Percentiles rank a stretch among this genome's conserved stretches.
Conservation (phyloP, 1,140 invertebrate species). For the Pollicipes pollicipes region DNA sequence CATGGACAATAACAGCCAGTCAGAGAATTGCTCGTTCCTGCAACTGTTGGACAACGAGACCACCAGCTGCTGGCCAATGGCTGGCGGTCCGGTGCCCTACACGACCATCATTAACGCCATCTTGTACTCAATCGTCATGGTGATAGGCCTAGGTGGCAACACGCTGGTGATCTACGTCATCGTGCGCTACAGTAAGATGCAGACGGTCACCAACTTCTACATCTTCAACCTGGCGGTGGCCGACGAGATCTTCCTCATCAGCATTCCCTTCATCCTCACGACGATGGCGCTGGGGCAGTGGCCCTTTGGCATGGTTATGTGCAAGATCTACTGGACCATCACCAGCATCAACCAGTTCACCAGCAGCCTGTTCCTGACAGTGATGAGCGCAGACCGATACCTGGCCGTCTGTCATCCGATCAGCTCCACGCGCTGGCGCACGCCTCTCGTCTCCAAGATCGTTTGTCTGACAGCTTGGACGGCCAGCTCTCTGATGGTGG, state of each 20-base stretch:
- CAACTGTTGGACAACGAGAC: too few relatives aligned
- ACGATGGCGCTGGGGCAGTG: constrained; percentile 68
- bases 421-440: constrained; percentile 83
- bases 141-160: constrained; percentile 78
- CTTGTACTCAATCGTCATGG: constrained; percentile 44
- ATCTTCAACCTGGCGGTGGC: constrained; percentile 88
- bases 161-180: constrained; percentile 91
- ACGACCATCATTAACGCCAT: constrained; percentile 2
- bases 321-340: too few relatives aligned
- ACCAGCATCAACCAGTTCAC: too few relatives aligned
- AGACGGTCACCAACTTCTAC: too few relatives aligned
- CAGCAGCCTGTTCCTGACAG: constrained; percentile 76
- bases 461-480: constrained; percentile 70
- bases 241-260: constrained; percentile 83
- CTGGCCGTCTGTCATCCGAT: constrained; percentile 92
- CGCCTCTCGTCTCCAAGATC: constrained; percentile 70
- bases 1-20: too few relatives aligned
- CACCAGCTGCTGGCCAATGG: too few relatives aligned
- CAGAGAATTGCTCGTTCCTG: too few relatives aligned
- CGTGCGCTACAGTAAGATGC: constrained; percentile 71
- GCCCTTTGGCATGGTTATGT: constrained; percentile 79
- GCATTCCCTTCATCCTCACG: constrained; percentile 76
- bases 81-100: too few relatives aligned
- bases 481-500: constrained; percentile 65
- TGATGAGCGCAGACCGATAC: constrained; percentile 93